Conservation (phyloP, 2,888 invertebrate genomes). For the Drosophila paramelanica region DNA sequence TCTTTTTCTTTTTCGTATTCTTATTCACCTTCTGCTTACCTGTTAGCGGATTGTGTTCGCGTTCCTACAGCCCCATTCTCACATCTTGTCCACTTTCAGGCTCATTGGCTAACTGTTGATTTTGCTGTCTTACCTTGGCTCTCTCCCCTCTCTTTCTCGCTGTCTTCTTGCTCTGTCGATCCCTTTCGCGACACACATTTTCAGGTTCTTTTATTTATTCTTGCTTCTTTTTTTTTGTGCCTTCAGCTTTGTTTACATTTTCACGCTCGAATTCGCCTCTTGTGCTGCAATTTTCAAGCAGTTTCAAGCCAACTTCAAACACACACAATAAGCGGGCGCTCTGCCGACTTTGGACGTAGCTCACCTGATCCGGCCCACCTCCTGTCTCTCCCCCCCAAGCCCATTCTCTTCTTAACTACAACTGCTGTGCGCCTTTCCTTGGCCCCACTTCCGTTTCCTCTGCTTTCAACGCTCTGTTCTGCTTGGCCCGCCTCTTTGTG, state of each 20-base stretch:
- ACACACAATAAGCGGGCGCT: slow-evolving; percentile 67
- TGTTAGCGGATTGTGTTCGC: slow-evolving; percentile 22
- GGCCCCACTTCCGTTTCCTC: slow-evolving; percentile 68
- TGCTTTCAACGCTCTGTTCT: slow-evolving; percentile 65
- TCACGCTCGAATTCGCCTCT: slow-evolving; percentile 73
- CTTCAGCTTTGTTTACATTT: slow-evolving; percentile 72
- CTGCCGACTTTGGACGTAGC: slow-evolving; percentile 53
- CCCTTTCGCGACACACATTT: slow-evolving; percentile 72
- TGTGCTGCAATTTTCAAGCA: slow-evolving; percentile 71
- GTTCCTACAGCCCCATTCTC: slow-evolving; percentile 16
- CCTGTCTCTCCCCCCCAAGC: not conserved
- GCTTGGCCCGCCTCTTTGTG: slow-evolving; percentile 61
- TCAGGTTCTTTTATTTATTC: slow-evolving; percentile 22
- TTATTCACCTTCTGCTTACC: slow-evolving; percentile 25
- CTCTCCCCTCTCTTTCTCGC: not conserved
- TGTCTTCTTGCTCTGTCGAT: slow-evolving; percentile 31
- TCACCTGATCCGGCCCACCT: not conserved
- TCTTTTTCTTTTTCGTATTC: not conserved
- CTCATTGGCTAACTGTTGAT: slow-evolving; percentile 80
- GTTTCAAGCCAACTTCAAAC: slow-evolving; percentile 73
- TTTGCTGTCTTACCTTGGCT: slow-evolving; percentile 45
- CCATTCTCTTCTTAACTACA: not conserved
- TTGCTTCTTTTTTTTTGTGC: slow-evolving; percentile 19
- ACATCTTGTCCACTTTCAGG: slow-evolving; percentile 59
- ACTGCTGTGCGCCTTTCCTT: slow-evolving; percentile 32